phyloP scores from a whole-genome alignment of 2,797 vertebrate species.

The Chiloscyllium punctatum region DNA sequence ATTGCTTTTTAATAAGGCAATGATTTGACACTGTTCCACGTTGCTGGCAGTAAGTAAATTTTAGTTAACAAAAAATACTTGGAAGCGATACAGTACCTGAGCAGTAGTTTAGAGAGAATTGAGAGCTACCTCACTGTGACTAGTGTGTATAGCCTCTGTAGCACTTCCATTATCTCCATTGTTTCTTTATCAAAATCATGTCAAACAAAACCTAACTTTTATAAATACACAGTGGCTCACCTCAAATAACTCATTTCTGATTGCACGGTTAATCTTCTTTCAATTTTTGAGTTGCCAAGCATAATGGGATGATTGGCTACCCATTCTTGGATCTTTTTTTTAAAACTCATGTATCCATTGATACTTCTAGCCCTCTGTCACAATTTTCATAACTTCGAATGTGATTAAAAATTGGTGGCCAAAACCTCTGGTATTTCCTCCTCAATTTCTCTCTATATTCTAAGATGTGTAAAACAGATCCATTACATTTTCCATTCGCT shows the following conservation, averaged over 20 bases:
- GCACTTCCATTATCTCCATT: neutral
- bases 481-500: neutral
- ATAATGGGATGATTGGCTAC: neutral
- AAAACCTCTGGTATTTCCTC: neutral
- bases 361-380: neutral
- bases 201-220: neutral
- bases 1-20: too few species aligned
- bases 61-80: too few species aligned
- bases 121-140: too few species aligned
- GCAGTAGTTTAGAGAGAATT: too few species aligned
- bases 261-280: neutral
- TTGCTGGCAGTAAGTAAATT: too few species aligned
- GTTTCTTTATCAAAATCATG: neutral
- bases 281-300: neutral
- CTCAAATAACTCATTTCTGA: neutral
- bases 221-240: neutral
- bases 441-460: neutral
- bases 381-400: neutral
- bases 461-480: neutral
- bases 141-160: neutral
- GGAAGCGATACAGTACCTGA: too few species aligned
- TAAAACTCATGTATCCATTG: neutral
- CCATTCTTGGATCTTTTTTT: neutral
- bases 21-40: too few species aligned
- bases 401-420: neutral